Evolutionary conservation across 2,888 invertebrate species (phyloP).

Genomic region (Macropis europaea): DNA sequence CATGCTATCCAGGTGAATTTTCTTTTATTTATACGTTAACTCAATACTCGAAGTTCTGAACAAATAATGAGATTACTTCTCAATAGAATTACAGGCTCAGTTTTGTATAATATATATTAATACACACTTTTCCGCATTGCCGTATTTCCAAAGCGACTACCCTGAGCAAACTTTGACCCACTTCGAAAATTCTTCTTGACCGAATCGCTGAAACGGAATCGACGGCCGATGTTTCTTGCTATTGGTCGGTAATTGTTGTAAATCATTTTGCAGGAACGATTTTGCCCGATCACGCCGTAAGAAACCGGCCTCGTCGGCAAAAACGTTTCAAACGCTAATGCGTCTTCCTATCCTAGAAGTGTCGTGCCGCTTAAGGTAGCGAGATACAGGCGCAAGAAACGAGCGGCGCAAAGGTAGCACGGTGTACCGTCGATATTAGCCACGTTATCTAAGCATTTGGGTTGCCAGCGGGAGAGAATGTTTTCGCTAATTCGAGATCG

Average conservation of each 20-base stretch:
- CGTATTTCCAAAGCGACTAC: too few species aligned
- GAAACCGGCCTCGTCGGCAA: slow-evolving; percentile 4
- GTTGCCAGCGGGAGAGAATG: slow-evolving; percentile 28
- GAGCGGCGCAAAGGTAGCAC: slow-evolving; percentile 7
- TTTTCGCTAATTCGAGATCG: slow-evolving; percentile 39
- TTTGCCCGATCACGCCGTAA: slow-evolving; percentile 18
- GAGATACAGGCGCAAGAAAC: slow-evolving; percentile 24
- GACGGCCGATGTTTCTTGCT: too few species aligned
- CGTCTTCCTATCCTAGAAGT: slow-evolving; percentile 30
- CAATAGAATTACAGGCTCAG: too few species aligned
- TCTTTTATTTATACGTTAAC: too few species aligned
- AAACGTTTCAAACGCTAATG: slow-evolving; percentile 7
- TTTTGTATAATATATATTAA: too few species aligned
- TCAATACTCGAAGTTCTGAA: too few species aligned
- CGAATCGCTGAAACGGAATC: too few species aligned
- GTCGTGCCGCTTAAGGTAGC: slow-evolving; percentile 38
- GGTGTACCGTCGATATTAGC: slow-evolving; percentile 17
- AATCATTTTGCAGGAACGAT: slow-evolving; percentile 18
- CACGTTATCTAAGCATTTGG: slow-evolving; percentile 42
- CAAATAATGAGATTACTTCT: too few species aligned
- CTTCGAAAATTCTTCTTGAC: too few species aligned
- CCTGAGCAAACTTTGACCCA: too few species aligned
- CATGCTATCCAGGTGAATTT: too few species aligned
- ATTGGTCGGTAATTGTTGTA: slow-evolving; percentile 21
- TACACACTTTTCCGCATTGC: too few species aligned